phyloP scores from a whole-genome alignment of 2,888 invertebrate species.

The Eupeodes latifasciatus region DNA sequence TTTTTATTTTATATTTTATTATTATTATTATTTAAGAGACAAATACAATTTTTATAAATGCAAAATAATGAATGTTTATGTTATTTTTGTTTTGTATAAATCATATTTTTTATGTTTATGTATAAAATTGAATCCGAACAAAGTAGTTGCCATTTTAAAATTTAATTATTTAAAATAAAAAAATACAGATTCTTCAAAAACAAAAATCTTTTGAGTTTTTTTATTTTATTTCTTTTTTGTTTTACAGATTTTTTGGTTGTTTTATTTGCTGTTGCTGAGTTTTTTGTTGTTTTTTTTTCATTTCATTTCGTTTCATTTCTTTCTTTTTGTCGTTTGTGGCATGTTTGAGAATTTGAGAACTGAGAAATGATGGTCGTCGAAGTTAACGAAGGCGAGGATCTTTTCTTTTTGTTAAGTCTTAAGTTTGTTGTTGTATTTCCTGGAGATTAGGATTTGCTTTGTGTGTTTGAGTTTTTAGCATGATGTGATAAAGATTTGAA shows the following conservation, averaged over 20 bases:
- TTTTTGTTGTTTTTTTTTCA: constrained; percentile 10
- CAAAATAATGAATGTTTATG: constrained; percentile 71
- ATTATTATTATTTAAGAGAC: constrained; percentile 19
- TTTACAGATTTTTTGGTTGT: constrained; percentile 57
- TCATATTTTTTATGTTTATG: constrained; percentile 58
- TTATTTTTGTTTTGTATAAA: constrained; percentile 67
- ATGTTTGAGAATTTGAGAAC: constrained; percentile 2
- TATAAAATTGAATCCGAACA: constrained; percentile 23
- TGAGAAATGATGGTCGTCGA: constrained; percentile 44
- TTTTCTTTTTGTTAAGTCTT: constrained; percentile 49
- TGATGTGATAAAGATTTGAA: constrained; percentile 39
- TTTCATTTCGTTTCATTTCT: constrained; percentile 4
- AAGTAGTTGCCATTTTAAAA: constrained; percentile 71
- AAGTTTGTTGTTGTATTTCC: constrained; percentile 57
- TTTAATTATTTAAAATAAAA: constrained; percentile 44
- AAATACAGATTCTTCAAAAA: constrained; percentile 70
- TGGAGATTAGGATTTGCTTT: constrained; percentile 76
- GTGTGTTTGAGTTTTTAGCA: constrained; percentile 62
- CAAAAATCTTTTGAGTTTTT: constrained; percentile 61
- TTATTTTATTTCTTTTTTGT: constrained; percentile 47
- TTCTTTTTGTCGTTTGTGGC: constrained; percentile 28
- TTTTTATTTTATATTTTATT: constrained; percentile 27
- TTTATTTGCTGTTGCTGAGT: constrained; percentile 39
- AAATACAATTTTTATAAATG: constrained; percentile 51
- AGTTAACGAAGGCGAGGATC: constrained; percentile 53